A percentile compares a stretch with the other conserved stretches of the same genome.
Conservation (phyloP, 1,140 invertebrate genomes). For the Zaprionus ornatus region DNA sequence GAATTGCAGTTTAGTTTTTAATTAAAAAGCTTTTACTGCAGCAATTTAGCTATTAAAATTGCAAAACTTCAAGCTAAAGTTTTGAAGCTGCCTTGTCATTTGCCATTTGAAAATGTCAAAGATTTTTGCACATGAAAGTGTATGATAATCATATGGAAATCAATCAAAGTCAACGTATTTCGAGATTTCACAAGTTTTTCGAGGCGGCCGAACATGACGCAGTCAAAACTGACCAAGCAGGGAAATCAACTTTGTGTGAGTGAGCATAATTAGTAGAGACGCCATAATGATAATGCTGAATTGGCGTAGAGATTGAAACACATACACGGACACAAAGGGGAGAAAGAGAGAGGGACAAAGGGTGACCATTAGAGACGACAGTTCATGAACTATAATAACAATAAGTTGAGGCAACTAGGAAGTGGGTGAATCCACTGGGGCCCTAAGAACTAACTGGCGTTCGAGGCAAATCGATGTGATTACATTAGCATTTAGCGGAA, state of each 20-base stretch:
- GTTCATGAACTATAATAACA: constrained; percentile 59
- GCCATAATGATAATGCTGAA: constrained; percentile 18
- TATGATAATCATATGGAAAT: constrained; percentile 42
- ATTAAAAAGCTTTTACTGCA: constrained; percentile 14
- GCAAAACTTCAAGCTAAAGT: background rate
- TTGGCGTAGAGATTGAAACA: constrained; percentile 7
- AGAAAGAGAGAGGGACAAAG: background rate
- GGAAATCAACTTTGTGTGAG: constrained; percentile 28
- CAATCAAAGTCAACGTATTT: constrained; percentile 45
- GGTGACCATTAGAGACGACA: constrained; percentile 1
- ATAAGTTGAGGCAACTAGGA: constrained; percentile 38
- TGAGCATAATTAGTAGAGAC: constrained; percentile 18
- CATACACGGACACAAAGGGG: constrained; percentile 9
- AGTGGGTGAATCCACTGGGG: constrained; percentile 1
- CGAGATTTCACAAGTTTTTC: constrained; percentile 31
- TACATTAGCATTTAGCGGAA: constrained; percentile 56
- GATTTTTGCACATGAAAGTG: constrained; percentile 9
- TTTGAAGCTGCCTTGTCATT: constrained; percentile 17
- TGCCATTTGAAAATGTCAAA: constrained; percentile 20
- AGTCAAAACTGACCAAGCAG: constrained; percentile 17
- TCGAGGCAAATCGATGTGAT: constrained; percentile 66
- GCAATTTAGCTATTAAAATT: constrained; percentile 24
- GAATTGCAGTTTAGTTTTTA: constrained; percentile 7
- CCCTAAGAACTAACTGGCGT: constrained; percentile 25
- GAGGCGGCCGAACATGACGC: constrained; percentile 6